These are phyloP conservation scores for Cheirogaleus medius DNA, from an alignment of 2,113 vertebrate species.

Conservation along the genomic window DNA sequence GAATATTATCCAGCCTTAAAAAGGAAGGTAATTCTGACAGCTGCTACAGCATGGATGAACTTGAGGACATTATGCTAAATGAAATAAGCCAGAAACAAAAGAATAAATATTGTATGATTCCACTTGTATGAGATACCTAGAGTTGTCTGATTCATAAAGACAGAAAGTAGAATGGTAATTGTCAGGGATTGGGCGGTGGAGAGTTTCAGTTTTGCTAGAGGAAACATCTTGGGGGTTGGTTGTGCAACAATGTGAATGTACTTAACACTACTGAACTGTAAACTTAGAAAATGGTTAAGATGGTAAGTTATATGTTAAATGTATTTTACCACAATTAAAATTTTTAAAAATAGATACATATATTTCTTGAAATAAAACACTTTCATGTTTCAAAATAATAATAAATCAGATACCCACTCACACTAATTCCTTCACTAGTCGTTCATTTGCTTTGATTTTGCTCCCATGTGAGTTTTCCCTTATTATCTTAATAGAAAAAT, in stretches of 20 bases:
- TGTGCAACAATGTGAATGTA: not conserved
- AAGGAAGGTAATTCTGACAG: no score
- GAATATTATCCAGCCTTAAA: no score
- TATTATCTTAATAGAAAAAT: not conserved
- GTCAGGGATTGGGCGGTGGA: not conserved
- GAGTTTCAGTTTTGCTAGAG: not conserved
- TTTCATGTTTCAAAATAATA: not conserved
- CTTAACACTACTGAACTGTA: not conserved
- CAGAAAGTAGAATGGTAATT: not conserved
- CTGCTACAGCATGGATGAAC: not conserved
- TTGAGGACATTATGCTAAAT: not conserved
- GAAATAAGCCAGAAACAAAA: not conserved
- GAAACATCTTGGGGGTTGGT: not conserved
- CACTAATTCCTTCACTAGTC: not conserved
- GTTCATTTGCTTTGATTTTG: not conserved
- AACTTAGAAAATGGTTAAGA: not conserved
- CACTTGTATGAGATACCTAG: rapidly evolving
- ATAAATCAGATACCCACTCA: not conserved
- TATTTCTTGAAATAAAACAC: not conserved
- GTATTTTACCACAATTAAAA: not conserved
- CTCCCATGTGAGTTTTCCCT: not conserved
- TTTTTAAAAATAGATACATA: not conserved
- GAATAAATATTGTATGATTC: not conserved
- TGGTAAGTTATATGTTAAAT: not conserved
- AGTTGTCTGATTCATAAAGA: not conserved